These are phyloP conservation scores for Triplophysa tibetana DNA, from an alignment of 2,113 vertebrate genomes.

Conservation along the genomic window DNA sequence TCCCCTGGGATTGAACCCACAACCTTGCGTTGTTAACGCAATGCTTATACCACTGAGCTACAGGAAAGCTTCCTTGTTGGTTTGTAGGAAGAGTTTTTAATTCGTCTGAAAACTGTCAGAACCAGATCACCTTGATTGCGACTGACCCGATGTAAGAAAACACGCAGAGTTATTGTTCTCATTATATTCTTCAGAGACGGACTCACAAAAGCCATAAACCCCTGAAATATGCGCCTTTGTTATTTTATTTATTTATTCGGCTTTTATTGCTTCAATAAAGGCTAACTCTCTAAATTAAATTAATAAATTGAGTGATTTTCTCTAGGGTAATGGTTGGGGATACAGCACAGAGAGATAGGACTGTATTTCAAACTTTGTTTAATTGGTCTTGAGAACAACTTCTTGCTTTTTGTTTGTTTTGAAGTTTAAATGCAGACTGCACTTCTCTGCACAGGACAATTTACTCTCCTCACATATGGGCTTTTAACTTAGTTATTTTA, in stretches of 20 bases:
- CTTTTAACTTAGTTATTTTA: no score
- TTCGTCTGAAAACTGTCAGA: constrained; percentile 5
- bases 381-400: background rate
- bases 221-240: background rate
- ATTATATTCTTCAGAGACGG: background rate
- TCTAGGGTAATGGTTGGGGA: background rate
- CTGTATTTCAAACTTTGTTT: background rate
- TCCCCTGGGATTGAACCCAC: no score
- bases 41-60: no score
- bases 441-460: background rate
- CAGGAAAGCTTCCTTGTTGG: constrained; percentile 3
- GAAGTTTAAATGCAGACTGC: background rate
- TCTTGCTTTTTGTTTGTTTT: background rate
- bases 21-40: no score
- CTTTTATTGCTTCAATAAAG: constrained; percentile 14
- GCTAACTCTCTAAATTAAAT: constrained; percentile 7
- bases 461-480: background rate
- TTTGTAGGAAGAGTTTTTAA: background rate
- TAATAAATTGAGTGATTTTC: background rate
- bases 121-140: constrained; percentile 26
- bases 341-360: background rate
- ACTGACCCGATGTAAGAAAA: constrained; percentile 17
- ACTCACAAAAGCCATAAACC: background rate
- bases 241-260: constrained; percentile 19
- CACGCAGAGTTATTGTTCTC: background rate